Conservation (phyloP, 2,888 invertebrate genomes). For the Eugnorisma glareosa region DNA sequence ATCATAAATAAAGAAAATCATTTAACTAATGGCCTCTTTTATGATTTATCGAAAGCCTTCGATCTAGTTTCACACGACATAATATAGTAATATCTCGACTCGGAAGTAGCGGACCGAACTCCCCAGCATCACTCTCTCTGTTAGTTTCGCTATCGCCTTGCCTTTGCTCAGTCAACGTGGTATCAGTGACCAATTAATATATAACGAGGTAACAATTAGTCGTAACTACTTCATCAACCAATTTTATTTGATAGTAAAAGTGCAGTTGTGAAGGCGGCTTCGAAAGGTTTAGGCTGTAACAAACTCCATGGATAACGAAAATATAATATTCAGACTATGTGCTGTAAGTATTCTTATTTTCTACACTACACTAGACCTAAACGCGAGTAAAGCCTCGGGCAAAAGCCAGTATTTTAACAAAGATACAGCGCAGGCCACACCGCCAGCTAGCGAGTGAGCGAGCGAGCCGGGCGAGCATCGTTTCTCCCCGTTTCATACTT, state of each 20-base stretch:
- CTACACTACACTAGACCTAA: neutral
- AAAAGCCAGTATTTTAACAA: neutral
- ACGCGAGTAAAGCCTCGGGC: neutral
- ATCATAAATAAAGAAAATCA: too few species aligned
- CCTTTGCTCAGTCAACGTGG: neutral
- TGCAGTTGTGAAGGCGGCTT: constrained; percentile 18
- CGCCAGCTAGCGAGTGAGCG: too few species aligned
- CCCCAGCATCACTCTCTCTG: too few species aligned
- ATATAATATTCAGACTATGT: constrained; percentile 29
- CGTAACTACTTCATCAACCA: constrained; percentile 25
- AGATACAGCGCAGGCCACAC: too few species aligned
- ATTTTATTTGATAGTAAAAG: constrained; percentile 31
- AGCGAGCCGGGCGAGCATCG: too few species aligned
- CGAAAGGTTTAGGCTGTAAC: neutral
- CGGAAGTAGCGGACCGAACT: too few species aligned
- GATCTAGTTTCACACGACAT: too few species aligned
- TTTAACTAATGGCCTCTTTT: too few species aligned
- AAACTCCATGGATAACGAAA: constrained; percentile 38
- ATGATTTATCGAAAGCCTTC: too few species aligned
- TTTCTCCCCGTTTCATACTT: too few species aligned
- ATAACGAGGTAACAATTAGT: constrained; percentile 35
- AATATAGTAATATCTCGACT: too few species aligned
- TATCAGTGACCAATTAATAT: constrained; percentile 6
- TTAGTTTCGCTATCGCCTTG: neutral
- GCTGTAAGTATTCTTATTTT: constrained; percentile 38